phyloP scores from a whole-genome alignment of 2,888 invertebrate species.

The Ceramica pisi region DNA sequence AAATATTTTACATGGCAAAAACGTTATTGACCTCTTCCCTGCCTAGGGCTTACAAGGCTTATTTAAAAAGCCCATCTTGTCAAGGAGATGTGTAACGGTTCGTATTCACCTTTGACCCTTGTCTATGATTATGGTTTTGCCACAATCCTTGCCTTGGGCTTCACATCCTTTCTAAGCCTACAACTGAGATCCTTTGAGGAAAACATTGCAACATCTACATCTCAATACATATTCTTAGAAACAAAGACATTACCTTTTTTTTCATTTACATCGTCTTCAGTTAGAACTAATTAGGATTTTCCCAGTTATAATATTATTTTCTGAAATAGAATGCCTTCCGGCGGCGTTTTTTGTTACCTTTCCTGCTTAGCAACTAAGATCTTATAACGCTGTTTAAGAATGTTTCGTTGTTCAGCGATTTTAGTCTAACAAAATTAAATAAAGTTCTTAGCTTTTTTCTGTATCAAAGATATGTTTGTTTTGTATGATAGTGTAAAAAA shows the following conservation, averaged over 20 bases:
- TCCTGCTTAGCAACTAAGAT: neutral
- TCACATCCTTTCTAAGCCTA: neutral
- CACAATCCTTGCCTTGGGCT: constrained; percentile 15
- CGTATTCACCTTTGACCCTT: constrained; percentile 30
- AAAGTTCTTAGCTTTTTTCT: no score
- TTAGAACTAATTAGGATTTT: neutral
- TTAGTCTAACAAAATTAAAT: neutral
- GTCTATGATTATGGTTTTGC: neutral
- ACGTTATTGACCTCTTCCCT: constrained; percentile 2
- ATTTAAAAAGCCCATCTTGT: neutral
- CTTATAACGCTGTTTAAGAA: neutral
- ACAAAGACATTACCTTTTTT: neutral
- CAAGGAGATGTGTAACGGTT: neutral
- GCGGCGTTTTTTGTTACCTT: neutral
- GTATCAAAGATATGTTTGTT: neutral
- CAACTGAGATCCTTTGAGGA: neutral
- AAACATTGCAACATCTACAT: constrained; percentile 4
- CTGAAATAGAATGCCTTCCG: neutral
- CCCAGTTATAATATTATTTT: constrained; percentile 15
- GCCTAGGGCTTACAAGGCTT: constrained; percentile 5
- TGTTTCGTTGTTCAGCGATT: neutral
- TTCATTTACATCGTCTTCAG: neutral
- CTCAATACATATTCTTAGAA: neutral
- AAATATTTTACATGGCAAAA: neutral
- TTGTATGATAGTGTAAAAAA: neutral